Evolutionary conservation across 2,113 vertebrate genomes (phyloP).

Genomic region (Martes martes): DNA sequence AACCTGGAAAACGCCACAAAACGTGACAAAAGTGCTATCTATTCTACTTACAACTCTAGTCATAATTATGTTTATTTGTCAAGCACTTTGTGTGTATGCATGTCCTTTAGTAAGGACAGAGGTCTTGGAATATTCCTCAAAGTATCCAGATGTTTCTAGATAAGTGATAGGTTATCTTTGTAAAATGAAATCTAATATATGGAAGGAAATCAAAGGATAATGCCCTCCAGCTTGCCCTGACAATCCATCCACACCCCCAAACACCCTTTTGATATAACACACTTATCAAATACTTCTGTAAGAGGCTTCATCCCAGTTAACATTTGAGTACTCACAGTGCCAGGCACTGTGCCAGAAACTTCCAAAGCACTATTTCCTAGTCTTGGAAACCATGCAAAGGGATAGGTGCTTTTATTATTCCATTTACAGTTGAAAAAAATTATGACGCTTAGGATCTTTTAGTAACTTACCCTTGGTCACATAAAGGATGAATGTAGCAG

Average conservation of each 20-base stretch:
- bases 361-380: not conserved
- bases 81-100: not conserved
- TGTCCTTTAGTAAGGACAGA: not conserved
- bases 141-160: conserved; percentile 41
- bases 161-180: conserved; percentile 27
- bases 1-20: not conserved
- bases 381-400: not conserved
- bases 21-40: not conserved
- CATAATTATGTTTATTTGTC: conserved; percentile 18
- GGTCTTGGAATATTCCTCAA: not conserved
- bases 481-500: not conserved
- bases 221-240: conserved; percentile 24
- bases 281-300: conserved; percentile 18
- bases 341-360: not conserved
- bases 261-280: conserved; percentile 17
- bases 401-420: not conserved
- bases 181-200: conserved; percentile 27
- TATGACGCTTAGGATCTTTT: not conserved
- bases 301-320: not conserved
- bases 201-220: conserved; percentile 49
- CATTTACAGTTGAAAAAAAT: not conserved
- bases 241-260: not conserved
- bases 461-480: not conserved
- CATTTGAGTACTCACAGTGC: not conserved
- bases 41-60: not conserved